Base-by-base conservation (phyloP, 1,140 invertebrate species). In the Dryas iulia region DNA sequence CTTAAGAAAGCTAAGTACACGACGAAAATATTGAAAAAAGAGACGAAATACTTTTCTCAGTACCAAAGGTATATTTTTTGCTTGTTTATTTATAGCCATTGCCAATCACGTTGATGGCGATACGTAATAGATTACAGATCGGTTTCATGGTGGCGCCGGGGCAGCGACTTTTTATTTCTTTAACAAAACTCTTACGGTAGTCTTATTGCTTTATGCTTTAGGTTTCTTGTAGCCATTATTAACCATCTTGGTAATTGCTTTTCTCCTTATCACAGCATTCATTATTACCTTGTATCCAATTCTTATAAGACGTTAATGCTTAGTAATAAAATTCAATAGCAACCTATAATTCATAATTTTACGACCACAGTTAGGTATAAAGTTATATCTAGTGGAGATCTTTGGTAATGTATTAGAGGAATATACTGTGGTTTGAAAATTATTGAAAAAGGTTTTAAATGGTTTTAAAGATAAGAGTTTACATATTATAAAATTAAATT, bases 21-120 rank as follows among this genome's bases (percentile, higher is more conserved):
- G 7, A 14, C 24, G 24, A 56, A 25, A 56, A 25, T 56, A 26
- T 25, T 23, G 5, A 7, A 56, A 56, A 54, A 53, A 25, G 30
- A 31, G 5, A 14, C n/a, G n/a, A 28, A 21, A 53, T 14, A 28
- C 18, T 63, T 33, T 63, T 63, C 60, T 31, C 25, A 26, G 60
- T 23, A 63, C 21, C 39, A 54, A 56, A 33, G 23, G 14, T 21
- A 28, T 21, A 47, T 63, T 63, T 63, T 63, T 63, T 60, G 21
- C 21, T 56, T 56, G 52, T 63, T 63, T 52, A 63, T 31, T 63
- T 33, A 63, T 47, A 30, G 26, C 56, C 61, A 63, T 54, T 54
- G 61, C 28, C 61, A 63, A 63, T 63, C 61, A 53, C 47, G 61
- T 54, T 63, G 61, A 63, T 63, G 61, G 61, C 61, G 47, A 47